Evolutionary conservation across 2,113 vertebrate genomes (phyloP).

Genomic region (Stomatorhinus ivindoensis): DNA sequence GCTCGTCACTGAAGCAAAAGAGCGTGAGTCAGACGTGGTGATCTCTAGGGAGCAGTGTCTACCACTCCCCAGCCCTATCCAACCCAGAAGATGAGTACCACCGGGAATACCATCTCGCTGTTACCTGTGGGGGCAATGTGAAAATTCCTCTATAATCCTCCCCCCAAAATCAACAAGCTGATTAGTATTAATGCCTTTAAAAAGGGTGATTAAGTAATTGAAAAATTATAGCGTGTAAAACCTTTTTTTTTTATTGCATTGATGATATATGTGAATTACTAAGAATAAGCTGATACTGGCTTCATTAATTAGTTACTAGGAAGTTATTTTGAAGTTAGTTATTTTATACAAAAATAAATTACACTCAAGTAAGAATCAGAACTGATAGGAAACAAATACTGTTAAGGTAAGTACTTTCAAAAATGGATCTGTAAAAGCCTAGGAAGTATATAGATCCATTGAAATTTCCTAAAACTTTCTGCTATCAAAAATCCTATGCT

Average conservation of each 20-base stretch:
- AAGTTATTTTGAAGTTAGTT: not conserved
- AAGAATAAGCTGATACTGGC: not conserved
- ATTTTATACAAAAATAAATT: not conserved
- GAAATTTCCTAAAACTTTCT: constrained; percentile 1
- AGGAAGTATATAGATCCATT: not conserved
- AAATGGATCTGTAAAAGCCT: not conserved
- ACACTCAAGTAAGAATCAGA: not conserved
- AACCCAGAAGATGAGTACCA: not conserved
- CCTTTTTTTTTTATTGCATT: not conserved
- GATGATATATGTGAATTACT: not conserved
- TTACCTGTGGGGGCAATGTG: not conserved
- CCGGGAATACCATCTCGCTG: not conserved
- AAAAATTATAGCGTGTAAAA: not conserved
- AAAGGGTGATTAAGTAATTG: not conserved
- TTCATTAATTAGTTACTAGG: not conserved
- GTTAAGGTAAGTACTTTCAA: not conserved
- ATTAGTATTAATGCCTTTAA: not conserved
- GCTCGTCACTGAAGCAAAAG: constrained; percentile 6
- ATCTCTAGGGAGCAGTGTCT: not conserved
- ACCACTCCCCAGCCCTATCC: not conserved
- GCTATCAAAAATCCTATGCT: not conserved
- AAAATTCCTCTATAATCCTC: not conserved
- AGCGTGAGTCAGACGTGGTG: not conserved
- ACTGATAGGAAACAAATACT: not conserved
- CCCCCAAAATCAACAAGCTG: not conserved